phyloP scores from a whole-genome alignment of 2,113 vertebrate species.

The Melospiza georgiana region DNA sequence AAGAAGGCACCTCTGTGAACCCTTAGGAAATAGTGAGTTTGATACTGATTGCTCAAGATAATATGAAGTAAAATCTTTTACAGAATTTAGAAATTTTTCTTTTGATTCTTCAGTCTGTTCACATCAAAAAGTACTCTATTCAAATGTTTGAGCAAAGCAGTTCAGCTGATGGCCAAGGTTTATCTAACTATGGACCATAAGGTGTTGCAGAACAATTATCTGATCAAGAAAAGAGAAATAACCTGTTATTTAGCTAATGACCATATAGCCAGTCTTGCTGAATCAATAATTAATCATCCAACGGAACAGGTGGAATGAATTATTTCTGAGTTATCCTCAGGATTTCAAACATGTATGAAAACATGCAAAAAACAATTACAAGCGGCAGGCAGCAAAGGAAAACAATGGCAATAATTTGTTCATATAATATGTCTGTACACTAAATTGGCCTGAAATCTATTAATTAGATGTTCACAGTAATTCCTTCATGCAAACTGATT shows the following conservation, averaged over 20 bases:
- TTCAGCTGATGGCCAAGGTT: background rate
- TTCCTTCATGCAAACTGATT: conserved; percentile 13
- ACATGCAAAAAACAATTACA: background rate
- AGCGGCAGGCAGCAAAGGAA: background rate
- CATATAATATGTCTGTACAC: background rate
- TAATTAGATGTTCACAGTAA: conserved; percentile 20
- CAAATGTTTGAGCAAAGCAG: background rate
- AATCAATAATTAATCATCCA: background rate
- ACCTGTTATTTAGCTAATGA: background rate
- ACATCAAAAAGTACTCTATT: background rate
- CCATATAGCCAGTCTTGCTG: background rate
- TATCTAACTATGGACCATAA: background rate
- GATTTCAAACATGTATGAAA: background rate
- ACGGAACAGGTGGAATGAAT: background rate
- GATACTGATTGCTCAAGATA: background rate
- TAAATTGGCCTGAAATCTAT: conserved; percentile 1
- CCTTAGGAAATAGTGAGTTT: background rate
- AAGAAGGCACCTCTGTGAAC: background rate
- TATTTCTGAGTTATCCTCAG: background rate
- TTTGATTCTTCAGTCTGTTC: background rate
- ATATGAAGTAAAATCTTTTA: background rate
- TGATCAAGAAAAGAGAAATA: background rate
- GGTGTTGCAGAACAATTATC: background rate
- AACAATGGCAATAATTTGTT: background rate
- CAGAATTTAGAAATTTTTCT: background rate